Evolutionary conservation across 2,888 invertebrate genomes (phyloP).

Genomic region (Drosophila lutescens): DNA sequence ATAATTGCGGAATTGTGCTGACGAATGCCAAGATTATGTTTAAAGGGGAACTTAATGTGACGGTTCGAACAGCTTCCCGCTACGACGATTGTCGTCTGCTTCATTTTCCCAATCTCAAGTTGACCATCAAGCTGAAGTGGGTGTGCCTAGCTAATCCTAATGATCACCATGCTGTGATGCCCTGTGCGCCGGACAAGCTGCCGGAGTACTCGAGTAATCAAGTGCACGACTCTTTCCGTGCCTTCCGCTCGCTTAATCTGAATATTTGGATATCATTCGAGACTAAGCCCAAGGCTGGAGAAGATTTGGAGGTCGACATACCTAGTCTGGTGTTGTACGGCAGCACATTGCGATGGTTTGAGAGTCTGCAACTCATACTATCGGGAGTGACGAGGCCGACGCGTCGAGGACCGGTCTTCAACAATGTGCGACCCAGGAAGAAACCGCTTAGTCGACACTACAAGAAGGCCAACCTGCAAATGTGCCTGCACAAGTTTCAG

Average conservation of each 20-base stretch:
- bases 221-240: constrained; percentile 97
- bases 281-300: constrained; percentile 87
- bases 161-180: constrained; percentile 97
- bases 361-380: constrained; percentile 95
- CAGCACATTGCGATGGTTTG: constrained; percentile 97
- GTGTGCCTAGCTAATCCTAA: constrained; percentile 95
- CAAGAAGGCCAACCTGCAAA: constrained; percentile 92
- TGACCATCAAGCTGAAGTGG: constrained; percentile 95
- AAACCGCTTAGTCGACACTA: constrained; percentile 97
- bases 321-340: constrained; percentile 94
- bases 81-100: constrained; percentile 98
- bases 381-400: constrained; percentile 98
- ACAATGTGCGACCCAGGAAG: constrained; percentile 92
- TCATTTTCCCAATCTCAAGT: constrained; percentile 94
- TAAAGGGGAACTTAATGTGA: constrained; percentile 95
- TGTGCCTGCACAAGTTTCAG: constrained; percentile 94
- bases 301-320: constrained; percentile 85
- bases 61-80: constrained; percentile 98
- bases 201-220: constrained; percentile 99
- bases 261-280: constrained; percentile 92
- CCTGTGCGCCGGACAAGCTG: constrained; percentile 97
- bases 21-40: constrained; percentile 96
- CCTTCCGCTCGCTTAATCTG: constrained; percentile 94
- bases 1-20: constrained; percentile 97
- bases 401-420: constrained; percentile 94